These are phyloP conservation scores for Cyprinodon diabolis DNA, from an alignment of 2,797 vertebrate genomes.

Conservation along the genomic window DNA sequence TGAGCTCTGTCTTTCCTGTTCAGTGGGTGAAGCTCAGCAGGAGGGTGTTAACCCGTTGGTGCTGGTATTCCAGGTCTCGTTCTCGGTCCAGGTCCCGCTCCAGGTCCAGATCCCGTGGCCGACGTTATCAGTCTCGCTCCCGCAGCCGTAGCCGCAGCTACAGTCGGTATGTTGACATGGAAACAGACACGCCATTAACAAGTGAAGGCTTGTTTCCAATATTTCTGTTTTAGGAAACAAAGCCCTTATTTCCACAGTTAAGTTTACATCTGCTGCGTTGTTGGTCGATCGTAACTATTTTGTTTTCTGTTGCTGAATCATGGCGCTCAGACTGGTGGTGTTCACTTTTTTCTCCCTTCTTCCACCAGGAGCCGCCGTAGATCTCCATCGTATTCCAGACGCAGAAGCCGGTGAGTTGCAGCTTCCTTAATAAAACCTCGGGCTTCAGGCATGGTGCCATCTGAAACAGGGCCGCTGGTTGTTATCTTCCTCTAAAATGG, in stretches of 20 bases:
- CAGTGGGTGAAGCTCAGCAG: no score
- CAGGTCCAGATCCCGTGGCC: conserved; percentile 81
- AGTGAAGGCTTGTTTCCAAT: neutral
- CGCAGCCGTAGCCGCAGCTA: conserved; percentile 77
- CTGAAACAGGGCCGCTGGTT: no score
- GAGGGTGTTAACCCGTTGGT: neutral
- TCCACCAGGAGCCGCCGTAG: conserved; percentile 69
- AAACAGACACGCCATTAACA: neutral
- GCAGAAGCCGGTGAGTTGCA: conserved; percentile 78
- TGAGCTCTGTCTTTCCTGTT: neutral
- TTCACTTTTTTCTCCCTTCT: conserved; percentile 2
- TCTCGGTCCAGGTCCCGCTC: conserved; percentile 70
- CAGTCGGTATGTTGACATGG: conserved; percentile 65
- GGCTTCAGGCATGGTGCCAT: neutral
- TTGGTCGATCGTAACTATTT: no score
- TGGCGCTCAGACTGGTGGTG: neutral
- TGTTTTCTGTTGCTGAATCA: neutral
- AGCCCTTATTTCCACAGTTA: no score
- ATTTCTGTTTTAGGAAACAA: no score
- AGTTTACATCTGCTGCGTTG: no score
- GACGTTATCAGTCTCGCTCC: conserved; percentile 79
- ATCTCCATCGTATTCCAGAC: conserved; percentile 83
- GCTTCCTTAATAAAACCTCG: neutral
- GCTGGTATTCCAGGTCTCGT: neutral
- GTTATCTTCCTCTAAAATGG: no score